phyloP scores from a whole-genome alignment of 2,888 invertebrate genomes.

The Phyllotreta cruciferae region DNA sequence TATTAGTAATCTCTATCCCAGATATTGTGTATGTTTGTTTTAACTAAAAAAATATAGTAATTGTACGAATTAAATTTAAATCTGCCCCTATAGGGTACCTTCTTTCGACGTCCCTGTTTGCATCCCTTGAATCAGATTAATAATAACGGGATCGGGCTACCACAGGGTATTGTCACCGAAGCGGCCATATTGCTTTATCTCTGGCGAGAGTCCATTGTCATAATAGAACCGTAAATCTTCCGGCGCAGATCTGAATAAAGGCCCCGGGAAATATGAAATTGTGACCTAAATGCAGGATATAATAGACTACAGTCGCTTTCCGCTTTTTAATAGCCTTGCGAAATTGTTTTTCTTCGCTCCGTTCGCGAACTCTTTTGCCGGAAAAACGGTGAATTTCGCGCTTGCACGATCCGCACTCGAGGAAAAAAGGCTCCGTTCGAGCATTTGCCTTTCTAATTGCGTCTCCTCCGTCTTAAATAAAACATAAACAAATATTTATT shows the following conservation, averaged over 20 bases:
- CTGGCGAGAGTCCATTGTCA: constrained; percentile 53
- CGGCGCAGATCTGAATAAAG: constrained; percentile 52
- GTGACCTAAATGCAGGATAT: constrained; percentile 48
- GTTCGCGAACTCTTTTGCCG: neutral
- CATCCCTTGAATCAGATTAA: constrained; percentile 49
- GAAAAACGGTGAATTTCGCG: neutral
- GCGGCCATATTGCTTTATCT: constrained; percentile 53
- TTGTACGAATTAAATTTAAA: no score
- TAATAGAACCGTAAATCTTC: constrained; percentile 51
- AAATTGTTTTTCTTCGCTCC: neutral
- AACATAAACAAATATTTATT: constrained; percentile 56
- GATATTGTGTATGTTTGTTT: no score
- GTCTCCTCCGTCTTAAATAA: constrained; percentile 51
- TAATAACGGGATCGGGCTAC: constrained; percentile 54
- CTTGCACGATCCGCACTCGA: neutral
- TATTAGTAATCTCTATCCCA: no score
- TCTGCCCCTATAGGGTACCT: constrained; percentile 5
- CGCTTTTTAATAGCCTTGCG: constrained; percentile 1
- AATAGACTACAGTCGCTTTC: constrained; percentile 42
- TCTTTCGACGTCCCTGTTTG: constrained; percentile 20
- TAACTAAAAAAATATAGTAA: no score
- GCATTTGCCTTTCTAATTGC: constrained; percentile 51
- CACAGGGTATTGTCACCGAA: constrained; percentile 53
- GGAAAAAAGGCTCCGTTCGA: neutral
- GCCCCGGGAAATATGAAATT: constrained; percentile 54